These are phyloP conservation scores for Microtus ochrogaster DNA, from an alignment of 2,113 vertebrate species.

Conservation along the genomic window DNA sequence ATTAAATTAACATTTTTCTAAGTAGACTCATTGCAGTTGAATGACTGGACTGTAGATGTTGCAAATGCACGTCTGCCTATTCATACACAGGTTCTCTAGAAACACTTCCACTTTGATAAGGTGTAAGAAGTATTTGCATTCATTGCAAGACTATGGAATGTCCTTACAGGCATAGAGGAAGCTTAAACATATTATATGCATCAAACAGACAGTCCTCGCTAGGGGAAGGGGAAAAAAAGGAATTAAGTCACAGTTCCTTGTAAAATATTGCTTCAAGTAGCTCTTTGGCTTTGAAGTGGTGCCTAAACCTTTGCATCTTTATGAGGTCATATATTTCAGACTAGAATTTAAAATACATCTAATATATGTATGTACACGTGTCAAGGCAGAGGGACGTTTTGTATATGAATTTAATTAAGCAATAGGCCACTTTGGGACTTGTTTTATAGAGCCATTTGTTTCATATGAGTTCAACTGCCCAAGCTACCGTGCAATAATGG, in stretches of 20 bases:
- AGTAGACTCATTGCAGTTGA: slow-evolving; percentile 58
- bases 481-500: slow-evolving; percentile 78
- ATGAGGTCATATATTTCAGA: slow-evolving; percentile 76
- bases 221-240: neutral
- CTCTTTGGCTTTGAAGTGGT: slow-evolving; percentile 70
- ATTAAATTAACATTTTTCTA: slow-evolving; percentile 68
- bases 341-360: slow-evolving; percentile 67
- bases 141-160: neutral
- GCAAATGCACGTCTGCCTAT: neutral
- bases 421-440: slow-evolving; percentile 76
- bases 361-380: slow-evolving; percentile 77
- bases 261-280: slow-evolving; percentile 67
- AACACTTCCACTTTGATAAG: slow-evolving; percentile 46
- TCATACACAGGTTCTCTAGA: slow-evolving; percentile 2
- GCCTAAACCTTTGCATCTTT: slow-evolving; percentile 70
- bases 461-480: slow-evolving; percentile 79
- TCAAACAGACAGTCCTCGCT: slow-evolving; percentile 58
- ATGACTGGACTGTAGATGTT: slow-evolving; percentile 26
- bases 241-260: slow-evolving; percentile 64
- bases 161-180: slow-evolving; percentile 57
- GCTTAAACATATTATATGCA: slow-evolving; percentile 42
- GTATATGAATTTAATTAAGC: slow-evolving; percentile 83
- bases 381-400: slow-evolving; percentile 75
- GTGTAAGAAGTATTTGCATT: slow-evolving; percentile 1
- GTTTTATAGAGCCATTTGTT: slow-evolving; percentile 82